A percentile compares a stretch with the other conserved stretches of the same genome.
Evolutionary conservation across 2,113 vertebrate genomes (phyloP).

Genomic region (Scopus umbretta): DNA sequence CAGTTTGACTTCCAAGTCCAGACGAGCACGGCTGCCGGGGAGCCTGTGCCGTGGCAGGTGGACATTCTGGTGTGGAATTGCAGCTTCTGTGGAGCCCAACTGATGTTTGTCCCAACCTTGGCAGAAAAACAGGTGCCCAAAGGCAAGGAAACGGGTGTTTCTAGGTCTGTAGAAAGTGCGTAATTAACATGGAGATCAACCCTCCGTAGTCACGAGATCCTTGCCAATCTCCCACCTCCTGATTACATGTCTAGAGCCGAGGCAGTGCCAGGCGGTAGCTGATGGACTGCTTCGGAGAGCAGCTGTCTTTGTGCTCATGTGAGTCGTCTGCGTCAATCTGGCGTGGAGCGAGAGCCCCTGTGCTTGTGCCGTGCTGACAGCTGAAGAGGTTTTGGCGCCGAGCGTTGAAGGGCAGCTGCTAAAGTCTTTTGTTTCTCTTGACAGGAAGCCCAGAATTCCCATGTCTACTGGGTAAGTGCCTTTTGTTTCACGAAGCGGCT

Average conservation of each 20-base stretch:
- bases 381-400: conserved; percentile 18
- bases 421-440: conserved; percentile 56
- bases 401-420: neutral
- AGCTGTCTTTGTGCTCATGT: neutral
- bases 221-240: neutral
- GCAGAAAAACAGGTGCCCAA: neutral
- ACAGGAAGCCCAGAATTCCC: conserved; percentile 97
- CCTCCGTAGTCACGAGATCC: neutral
- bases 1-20: neutral
- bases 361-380: neutral
- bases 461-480: conserved; percentile 95
- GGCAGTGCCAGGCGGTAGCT: neutral
- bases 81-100: neutral
- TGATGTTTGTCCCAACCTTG: neutral
- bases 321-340: neutral
- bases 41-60: neutral
- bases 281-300: neutral
- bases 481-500: neutral
- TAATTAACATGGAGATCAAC: neutral
- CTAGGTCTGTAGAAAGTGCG: neutral
- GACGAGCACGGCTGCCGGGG: neutral
- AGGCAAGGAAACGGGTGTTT: neutral
- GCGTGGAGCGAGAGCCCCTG: neutral
- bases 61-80: neutral
- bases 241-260: neutral